Conservation (phyloP, 2,797 vertebrate species). For the Hoplostethus mediterraneus region DNA sequence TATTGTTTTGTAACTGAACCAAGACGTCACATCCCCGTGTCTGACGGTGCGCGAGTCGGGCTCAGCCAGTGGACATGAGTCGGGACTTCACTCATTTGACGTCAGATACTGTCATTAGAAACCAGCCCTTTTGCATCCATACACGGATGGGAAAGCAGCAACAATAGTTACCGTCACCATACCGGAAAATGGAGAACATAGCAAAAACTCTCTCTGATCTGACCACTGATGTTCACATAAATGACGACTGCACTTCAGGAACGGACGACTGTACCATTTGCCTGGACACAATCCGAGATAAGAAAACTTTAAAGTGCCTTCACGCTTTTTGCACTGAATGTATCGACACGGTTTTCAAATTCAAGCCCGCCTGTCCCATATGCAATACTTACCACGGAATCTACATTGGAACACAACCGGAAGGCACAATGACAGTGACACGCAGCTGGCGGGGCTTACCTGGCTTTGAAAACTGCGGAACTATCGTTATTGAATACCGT, state of each 20-base stretch:
- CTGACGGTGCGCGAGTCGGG: no score
- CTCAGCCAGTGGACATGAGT: neutral
- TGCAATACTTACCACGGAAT: conserved; percentile 87
- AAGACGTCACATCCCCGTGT: no score
- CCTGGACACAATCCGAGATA: conserved; percentile 77
- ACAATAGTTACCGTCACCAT: neutral
- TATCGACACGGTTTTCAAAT: conserved; percentile 84
- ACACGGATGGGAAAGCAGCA: neutral
- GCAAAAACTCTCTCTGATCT: rapidly evolving
- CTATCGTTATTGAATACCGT: conserved; percentile 84
- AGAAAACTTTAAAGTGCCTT: conserved; percentile 84
- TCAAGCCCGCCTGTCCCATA: conserved; percentile 86
- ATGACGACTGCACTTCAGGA: neutral
- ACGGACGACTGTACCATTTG: conserved; percentile 77
- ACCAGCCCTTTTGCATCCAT: neutral
- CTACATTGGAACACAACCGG: conserved; percentile 86
- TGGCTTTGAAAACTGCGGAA: conserved; percentile 84
- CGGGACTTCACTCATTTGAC: conserved; percentile 7
- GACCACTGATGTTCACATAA: neutral
- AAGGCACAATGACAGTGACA: conserved; percentile 86
- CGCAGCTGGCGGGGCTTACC: conserved; percentile 79
- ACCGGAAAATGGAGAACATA: conserved; percentile 26
- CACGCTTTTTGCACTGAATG: conserved; percentile 88
- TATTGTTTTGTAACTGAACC: no score
- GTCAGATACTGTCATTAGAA: neutral